Evolutionary conservation across 2,797 vertebrate species (phyloP), one percentile per base, ranked within the genome.

Genomic region (Bradypus variegatus): DNA sequence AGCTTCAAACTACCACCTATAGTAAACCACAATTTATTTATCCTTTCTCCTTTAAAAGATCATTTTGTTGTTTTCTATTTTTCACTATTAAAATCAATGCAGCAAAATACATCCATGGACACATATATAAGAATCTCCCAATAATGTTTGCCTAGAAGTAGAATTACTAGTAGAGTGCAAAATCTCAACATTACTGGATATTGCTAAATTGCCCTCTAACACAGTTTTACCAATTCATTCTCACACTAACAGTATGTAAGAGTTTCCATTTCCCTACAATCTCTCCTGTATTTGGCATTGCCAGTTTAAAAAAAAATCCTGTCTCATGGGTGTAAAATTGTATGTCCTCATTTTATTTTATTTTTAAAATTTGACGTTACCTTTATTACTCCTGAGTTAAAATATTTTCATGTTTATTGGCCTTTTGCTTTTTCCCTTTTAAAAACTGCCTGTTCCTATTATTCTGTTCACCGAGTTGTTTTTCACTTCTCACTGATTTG

Each of bases 61-160:
- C n/a, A 84, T 90, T 72, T 90, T 31, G 15, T 88, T 67, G 27
- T 80, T 72, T 79, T 18, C 8, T 89, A 62, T 72, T 64, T 73
- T 84, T 85, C 69, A 82, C 31, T 84, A 89, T 65, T 86, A 76
- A 87, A 90, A 93, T 36, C 84, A 92, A 50, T 77, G 15, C 8
- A 91, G 33, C 21, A 85, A 69, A 21, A 19, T 87, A 86, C 38
- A 86, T 36, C 3, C 33, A 91, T 36, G 13, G n/a, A 11, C 29
- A 72, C 13, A 58, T 41, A 88, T 5, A 69, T 83, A 87, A 67
- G 31, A 60, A 64, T 77, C 50, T 67, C 27, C 27, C 23, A 82
- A 76, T 19, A 62, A 48, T 16, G 2, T 64, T 27, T 55, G 16
- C 33, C 33, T 60, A 67, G 11, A 38, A 83, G 19, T 67, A 5